Evolutionary conservation across 2,797 vertebrate species (phyloP), one percentile per base, ranked within the genome.

Genomic region (Ispidina picta): DNA sequence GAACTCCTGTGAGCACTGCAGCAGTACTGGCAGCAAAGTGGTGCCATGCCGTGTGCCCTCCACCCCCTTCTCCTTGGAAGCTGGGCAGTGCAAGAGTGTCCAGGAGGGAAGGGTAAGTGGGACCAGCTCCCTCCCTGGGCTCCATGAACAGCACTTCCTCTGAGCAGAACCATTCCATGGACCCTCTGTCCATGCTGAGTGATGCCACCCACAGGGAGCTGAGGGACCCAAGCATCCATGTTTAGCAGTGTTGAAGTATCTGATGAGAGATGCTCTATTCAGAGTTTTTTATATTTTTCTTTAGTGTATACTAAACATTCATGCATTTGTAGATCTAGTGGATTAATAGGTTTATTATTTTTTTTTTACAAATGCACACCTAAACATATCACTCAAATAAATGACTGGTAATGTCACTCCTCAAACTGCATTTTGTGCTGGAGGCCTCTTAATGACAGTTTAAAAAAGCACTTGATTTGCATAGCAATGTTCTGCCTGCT

Each of bases 371-470:
- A 83, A 73, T 66, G n/a, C 15, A 49, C 37, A 81, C 33, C 46
- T 80, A 86, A 95, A 77, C 29, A 21, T 66, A 69, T 59, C 79
- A 41, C 44, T 81, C 48, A 43, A 89, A 88, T 83, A 91, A 90
- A 79, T 78, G 66, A 94, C 91, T 91, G 39, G 43, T 74, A 93
- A 93, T 93, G 63, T 43, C 69, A 72, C 77, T 87, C 83, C 82
- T 89, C 84, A 90, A 82, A 70, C 29, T 74, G 56, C 77, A 63
- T 88, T 92, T 92, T 80, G 74, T 90, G 56, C 74, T 90, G 83
- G 72, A 85, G 83, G 85, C 72, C 81, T 89, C 62, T 66, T 95
- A 95, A 92, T 80, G 89, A 88, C 73, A 93, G 78, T 87, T 92
- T 91, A 91, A 90, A 88, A 75, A 70, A 90, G 76, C 82, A 51